A percentile compares a stretch with the other conserved stretches of the same genome.
These are phyloP conservation scores for Saimiri boliviensis DNA, from an alignment of 2,113 vertebrate genomes.

Conservation along the genomic window DNA sequence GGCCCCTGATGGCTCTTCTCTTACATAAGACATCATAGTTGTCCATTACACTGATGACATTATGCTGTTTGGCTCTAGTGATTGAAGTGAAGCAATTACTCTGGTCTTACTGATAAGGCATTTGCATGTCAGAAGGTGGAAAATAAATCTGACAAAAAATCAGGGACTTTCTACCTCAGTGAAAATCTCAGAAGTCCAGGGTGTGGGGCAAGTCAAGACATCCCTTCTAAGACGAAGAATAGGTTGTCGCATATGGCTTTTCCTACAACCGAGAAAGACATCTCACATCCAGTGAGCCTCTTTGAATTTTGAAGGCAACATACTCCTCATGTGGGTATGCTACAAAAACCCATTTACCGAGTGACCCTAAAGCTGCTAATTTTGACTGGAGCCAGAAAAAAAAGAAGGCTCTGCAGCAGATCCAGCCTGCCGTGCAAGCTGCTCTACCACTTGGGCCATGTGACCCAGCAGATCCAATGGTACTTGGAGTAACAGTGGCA, in stretches of 20 bases:
- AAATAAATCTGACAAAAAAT: neutral
- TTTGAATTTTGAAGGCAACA: neutral
- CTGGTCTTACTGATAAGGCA: neutral
- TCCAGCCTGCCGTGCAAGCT: neutral
- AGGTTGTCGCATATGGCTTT: neutral
- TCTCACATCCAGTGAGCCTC: too few relatives aligned
- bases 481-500: neutral
- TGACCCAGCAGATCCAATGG: fast-evolving
- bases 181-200: neutral
- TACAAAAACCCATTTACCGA: neutral
- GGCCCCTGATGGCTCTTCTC: neutral
- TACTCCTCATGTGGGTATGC: neutral
- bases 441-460: neutral
- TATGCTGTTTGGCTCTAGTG: neutral
- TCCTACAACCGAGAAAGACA: neutral
- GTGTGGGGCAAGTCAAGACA: neutral
- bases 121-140: neutral
- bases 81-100: neutral
- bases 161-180: neutral
- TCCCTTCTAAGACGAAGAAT: neutral
- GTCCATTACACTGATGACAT: neutral
- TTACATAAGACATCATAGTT: neutral
- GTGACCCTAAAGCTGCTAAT: neutral
- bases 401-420: neutral
- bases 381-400: neutral